Base-by-base conservation (phyloP, 2,797 vertebrate species). In the Lacerta bilineata region DNA sequence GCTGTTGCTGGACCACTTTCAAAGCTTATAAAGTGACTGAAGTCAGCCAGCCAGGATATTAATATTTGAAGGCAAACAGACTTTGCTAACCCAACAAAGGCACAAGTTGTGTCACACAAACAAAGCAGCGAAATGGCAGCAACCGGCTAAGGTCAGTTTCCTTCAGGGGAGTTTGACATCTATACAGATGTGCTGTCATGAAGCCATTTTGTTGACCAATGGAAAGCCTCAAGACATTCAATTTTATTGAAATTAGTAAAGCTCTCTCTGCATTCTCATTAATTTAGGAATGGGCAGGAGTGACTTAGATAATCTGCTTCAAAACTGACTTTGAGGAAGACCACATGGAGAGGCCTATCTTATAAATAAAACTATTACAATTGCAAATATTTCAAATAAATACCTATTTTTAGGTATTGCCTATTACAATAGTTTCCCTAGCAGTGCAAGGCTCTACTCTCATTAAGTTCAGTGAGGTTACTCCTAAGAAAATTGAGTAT, bases 1-100 rank as follows among this genome's bases (percentile, higher is more conserved):
- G 27, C 9, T 64, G 89, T 88, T 91, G 55, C 74, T 94, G 84
- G 78, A 94, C 72, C 77, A 84, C 0, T 50, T 94, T 93, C 78
- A 91, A 46, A 86, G 5, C 9, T 93, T 93, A 61, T 74, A n/a
- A 77, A 90, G 17, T 87, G 72, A 3, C 41, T 90, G 90, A 82
- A 90, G 10, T 75, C 91, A 91, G 46, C 76, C 84, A 93, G 83
- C 90, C 61, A 72, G 69, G 87, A 82, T 76, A 23, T 18, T 18
- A 91, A 77, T 90, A 90, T 89, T 71, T 90, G 85, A 91, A 92
- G 85, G 77, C 66, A 93, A 55, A 84, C 43, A 85, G 39, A 75
- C 4, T 69, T 71, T 90, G 87, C 41, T 64, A 36, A 80, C 17
- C 25, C 15, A 43, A 88, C 41, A 81, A 91, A 87, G 6, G 41